Base-by-base conservation (phyloP, 2,113 vertebrate genomes). In the Helogale parvula region DNA sequence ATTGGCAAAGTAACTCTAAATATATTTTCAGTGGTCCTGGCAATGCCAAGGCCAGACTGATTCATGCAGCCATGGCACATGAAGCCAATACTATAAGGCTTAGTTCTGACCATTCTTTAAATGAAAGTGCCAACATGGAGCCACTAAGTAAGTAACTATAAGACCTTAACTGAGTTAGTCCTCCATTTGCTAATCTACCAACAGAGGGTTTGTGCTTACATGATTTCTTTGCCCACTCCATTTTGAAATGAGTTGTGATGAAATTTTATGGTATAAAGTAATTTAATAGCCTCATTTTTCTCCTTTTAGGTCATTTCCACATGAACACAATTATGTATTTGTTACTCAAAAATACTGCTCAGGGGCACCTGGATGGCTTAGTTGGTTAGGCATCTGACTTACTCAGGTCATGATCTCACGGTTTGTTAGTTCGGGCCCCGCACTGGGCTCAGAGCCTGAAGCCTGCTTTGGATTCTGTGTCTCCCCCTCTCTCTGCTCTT, bases 71-170 rank as follows among this genome's bases (percentile, higher is more conserved):
- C 15, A 38, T 4, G 5, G 54, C 79, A 79, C 74, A 76, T 12
- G 83, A 92, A 94, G 41, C 60, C 92, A 17, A 41, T 96, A 89
- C 83, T 82, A 82, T 71, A 94, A 63, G 76, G 72, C 45, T 96
- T 80, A 57, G 47, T 93, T 96, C n/a, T 95, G 74, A 95, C 92
- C 86, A 38, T 81, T 84, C 94, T 52, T 27, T 29, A 93, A 90
- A 92, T 31, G 50, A 77, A 90, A 91, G 66, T 72, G 65, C 45
- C 82, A 97, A 63, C 54, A 88, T 10, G 65, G 74, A 97, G 41
- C 83, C 86, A 88, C 74, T 74, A 93, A 79, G 60, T 68, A 80
- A 95, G 11, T 68, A 68, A 79, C 54, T 41, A 0, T 27, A 86
- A 87, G 63, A 86, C 57, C 50, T 93, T 93, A 71, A 76, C 0